Conservation (phyloP, 1,140 invertebrate species). For the Drosophila suzukii region DNA sequence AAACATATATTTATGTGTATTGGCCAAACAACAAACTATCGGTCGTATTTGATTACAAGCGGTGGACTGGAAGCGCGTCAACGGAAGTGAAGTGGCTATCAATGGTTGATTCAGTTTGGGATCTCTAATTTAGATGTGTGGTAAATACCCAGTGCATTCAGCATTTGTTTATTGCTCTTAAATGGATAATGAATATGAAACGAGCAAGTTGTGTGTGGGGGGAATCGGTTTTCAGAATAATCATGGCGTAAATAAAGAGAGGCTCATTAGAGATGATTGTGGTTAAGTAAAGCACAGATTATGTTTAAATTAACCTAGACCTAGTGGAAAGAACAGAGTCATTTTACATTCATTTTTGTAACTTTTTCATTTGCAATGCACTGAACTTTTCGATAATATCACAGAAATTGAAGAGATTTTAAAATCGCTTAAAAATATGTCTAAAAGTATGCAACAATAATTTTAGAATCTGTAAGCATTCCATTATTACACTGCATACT, state of each 20-base stretch:
- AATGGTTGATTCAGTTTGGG: slow-evolving; percentile 54
- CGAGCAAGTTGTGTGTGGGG: not conserved
- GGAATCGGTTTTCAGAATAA: slow-evolving; percentile 13
- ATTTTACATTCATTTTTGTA: not conserved
- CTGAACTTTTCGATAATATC: too few relatives aligned
- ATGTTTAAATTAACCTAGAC: slow-evolving; percentile 4
- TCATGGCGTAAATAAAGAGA: slow-evolving; percentile 13
- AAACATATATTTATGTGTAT: slow-evolving; percentile 18
- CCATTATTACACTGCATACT: too few relatives aligned
- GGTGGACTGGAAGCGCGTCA: not conserved
- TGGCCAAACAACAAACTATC: slow-evolving; percentile 59
- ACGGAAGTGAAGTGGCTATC: slow-evolving; percentile 20
- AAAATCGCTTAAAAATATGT: not conserved
- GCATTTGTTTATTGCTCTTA: slow-evolving; percentile 65
- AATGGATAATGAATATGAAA: slow-evolving; percentile 64
- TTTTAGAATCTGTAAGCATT: not conserved
- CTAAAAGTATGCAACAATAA: not conserved
- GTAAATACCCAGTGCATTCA: slow-evolving; percentile 47
- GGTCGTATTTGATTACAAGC: slow-evolving; percentile 52
- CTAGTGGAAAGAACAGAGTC: not conserved
- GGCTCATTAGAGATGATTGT: slow-evolving; percentile 10
- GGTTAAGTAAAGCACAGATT: not conserved
- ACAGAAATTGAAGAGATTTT: too few relatives aligned
- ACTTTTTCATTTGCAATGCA: not conserved
- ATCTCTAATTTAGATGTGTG: slow-evolving; percentile 74